A percentile compares a stretch with the other conserved stretches of the same genome.
phyloP scores from a whole-genome alignment of 2,113 vertebrate species.

The Centropus unirufus region DNA sequence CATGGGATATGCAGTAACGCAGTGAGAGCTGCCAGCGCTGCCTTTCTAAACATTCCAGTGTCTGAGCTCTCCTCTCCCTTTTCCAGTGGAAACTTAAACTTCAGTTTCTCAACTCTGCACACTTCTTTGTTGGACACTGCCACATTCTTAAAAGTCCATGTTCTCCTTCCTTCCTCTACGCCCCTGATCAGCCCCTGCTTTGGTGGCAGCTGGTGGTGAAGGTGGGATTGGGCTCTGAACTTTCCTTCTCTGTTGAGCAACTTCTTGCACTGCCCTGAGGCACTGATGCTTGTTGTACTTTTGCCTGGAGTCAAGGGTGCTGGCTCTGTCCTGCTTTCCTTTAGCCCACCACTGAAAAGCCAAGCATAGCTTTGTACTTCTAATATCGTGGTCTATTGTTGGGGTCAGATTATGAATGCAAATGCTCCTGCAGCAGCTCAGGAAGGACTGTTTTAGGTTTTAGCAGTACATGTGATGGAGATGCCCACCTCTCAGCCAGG shows the following conservation, averaged over 20 bases:
- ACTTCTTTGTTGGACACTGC: background rate
- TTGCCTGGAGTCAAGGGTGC: background rate
- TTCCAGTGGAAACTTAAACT: background rate
- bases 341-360: background rate
- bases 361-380: background rate
- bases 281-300: background rate
- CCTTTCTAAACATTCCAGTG: background rate
- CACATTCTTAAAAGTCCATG: background rate
- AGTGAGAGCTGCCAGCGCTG: background rate
- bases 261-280: background rate
- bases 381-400: background rate
- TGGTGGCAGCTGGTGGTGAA: background rate
- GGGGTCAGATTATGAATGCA: rapidly evolving
- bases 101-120: background rate
- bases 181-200: background rate
- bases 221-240: background rate
- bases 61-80: background rate
- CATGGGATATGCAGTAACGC: rapidly evolving
- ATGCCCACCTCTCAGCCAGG: too few relatives aligned
- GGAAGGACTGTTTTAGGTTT: too few relatives aligned
- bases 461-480: background rate
- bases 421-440: rapidly evolving
- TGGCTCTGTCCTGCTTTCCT: background rate
- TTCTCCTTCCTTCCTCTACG: background rate
- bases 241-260: background rate